Evolutionary conservation across 2,888 invertebrate species (phyloP), one percentile per base, ranked within the genome.

Genomic region (Arenicola marina): DNA sequence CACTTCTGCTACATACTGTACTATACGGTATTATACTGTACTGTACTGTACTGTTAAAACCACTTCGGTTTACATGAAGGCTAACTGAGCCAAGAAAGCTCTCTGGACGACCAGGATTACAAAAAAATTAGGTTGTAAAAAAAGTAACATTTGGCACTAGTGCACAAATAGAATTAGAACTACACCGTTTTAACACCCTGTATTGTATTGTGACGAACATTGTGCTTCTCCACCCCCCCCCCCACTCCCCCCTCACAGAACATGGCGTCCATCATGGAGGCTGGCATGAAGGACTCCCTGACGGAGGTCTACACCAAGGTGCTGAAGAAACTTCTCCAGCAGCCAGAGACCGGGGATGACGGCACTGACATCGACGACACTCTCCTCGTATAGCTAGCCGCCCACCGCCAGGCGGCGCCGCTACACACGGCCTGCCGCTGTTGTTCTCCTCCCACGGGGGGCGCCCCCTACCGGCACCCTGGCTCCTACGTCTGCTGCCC

Each of bases 331-430:
- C 87, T 89, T 21, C 86, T 89, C 64, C 87, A 88, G 43, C 91
- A 91, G 78, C 87, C 90, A 24, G 91, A 92, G 81, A 91, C 91
- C 71, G 92, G 92, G 82, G 60, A 71, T 3, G 94, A 95, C 79
- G n/a, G n/a, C n/a, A n/a, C n/a, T n/a, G 93, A 95, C 81, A 88
- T 95, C 68, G 96, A 96, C 84, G 92, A 93, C 81, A 95, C 95
- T 61, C 86, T 95, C 80, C 87, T 93, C 18, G 59, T 65, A 38
- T 70, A 63, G 56, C n/a, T n/a, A n/a, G n/a, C n/a, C n/a, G n/a
- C n/a, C n/a, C n/a, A n/a, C n/a, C n/a, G n/a, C n/a, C n/a, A n/a
- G n/a, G n/a, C n/a, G n/a, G n/a, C n/a, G n/a, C n/a, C n/a, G n/a
- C n/a, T n/a, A n/a, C n/a, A n/a, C n/a, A n/a, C n/a, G n/a, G n/a